phyloP scores from a whole-genome alignment of 2,797 vertebrate genomes.

The Echiichthys vipera region DNA sequence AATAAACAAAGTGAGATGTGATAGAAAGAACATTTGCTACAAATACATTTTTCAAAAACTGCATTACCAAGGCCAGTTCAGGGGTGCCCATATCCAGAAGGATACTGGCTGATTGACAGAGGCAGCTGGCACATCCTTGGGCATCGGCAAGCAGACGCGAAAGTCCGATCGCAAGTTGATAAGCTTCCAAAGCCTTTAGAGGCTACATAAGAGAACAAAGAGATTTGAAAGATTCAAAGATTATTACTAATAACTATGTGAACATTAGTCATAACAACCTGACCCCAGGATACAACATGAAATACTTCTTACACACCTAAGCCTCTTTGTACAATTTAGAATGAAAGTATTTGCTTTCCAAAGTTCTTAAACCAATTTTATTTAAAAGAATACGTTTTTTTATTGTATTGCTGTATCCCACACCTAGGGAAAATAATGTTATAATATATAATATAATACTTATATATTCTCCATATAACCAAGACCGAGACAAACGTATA shows the following conservation, averaged over 20 bases:
- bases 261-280: conserved; percentile 4
- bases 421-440: no score
- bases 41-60: not conserved
- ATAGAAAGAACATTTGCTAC: not conserved
- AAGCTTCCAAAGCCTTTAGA: conserved; percentile 88
- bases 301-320: not conserved
- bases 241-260: not conserved
- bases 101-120: conserved; percentile 86
- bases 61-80: conserved; percentile 86
- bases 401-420: not conserved
- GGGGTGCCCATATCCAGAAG: conserved; percentile 87
- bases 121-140: conserved; percentile 70
- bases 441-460: no score
- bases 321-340: not conserved
- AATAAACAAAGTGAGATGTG: not conserved
- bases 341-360: not conserved
- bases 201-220: conserved; percentile 76
- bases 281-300: not conserved
- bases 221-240: not conserved
- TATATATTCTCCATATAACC: no score
- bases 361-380: not conserved
- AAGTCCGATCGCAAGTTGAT: conserved; percentile 80
- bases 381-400: not conserved
- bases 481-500: no score
- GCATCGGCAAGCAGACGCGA: conserved; percentile 79